These are phyloP conservation scores for Nixonia krombeini DNA, from an alignment of 1,140 invertebrate genomes.

Conservation along the genomic window DNA sequence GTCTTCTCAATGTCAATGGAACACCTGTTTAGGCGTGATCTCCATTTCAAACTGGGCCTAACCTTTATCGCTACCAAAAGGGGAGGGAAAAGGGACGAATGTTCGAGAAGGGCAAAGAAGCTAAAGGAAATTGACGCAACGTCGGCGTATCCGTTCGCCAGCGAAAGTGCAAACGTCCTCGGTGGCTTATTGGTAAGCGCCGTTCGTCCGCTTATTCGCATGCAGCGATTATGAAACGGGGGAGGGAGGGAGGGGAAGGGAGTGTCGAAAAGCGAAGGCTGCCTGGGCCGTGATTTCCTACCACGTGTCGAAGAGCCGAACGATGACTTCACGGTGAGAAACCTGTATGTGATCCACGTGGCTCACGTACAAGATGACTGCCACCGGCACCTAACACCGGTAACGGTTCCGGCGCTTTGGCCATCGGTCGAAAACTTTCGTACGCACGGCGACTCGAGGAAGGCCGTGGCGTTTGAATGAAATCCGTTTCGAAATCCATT, in stretches of 20 bases:
- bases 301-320: slow-evolving; percentile 42
- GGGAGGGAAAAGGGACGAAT: no score
- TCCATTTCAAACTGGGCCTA: no score
- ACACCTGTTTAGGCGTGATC: no score
- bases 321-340: slow-evolving; percentile 45
- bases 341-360: slow-evolving; percentile 51
- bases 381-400: slow-evolving; percentile 10
- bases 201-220: not conserved
- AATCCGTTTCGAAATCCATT: not conserved
- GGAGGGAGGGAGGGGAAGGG: no score
- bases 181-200: no score
- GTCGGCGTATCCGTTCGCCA: no score
- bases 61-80: no score
- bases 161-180: no score
- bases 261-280: slow-evolving; percentile 36
- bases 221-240: no score
- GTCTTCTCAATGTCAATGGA: no score
- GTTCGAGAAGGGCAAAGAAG: no score
- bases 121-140: no score
- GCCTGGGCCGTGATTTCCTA: slow-evolving; percentile 36
- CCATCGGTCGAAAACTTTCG: slow-evolving; percentile 19
- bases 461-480: slow-evolving; percentile 29
- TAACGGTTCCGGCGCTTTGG: slow-evolving; percentile 30
- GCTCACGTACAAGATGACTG: slow-evolving; percentile 33
- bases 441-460: slow-evolving; percentile 12